These are phyloP conservation scores for Alosa sapidissima DNA, from an alignment of 2,797 vertebrate species.

Conservation along the genomic window DNA sequence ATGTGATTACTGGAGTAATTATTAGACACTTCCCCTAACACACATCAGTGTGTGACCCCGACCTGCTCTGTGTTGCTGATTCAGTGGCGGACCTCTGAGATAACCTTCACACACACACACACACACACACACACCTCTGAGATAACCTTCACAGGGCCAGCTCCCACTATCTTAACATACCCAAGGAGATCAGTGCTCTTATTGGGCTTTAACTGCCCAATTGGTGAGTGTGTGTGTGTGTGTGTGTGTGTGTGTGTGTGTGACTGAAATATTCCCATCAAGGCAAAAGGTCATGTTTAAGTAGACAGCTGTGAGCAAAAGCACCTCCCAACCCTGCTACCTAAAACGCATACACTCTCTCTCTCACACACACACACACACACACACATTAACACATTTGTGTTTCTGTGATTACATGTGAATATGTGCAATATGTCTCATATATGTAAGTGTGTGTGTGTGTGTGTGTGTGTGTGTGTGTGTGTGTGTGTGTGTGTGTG, in stretches of 20 bases:
- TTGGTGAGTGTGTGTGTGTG: slow-evolving; percentile 8
- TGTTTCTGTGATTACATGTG: no score
- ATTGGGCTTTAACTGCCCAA: neutral
- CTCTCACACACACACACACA: neutral
- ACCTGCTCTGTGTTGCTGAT: neutral
- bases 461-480: neutral
- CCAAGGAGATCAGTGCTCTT: neutral
- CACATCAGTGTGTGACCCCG: neutral
- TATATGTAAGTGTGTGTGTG: neutral
- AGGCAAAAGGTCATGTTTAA: slow-evolving; percentile 31
- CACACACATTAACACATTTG: no score
- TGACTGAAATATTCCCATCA: neutral
- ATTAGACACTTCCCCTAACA: neutral
- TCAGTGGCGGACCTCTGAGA: neutral
- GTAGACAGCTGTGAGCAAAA: slow-evolving; percentile 25
- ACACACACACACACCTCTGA: no score
- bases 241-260: slow-evolving; percentile 10
- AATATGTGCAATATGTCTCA: no score
- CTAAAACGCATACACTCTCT: neutral
- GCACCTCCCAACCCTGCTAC: slow-evolving; percentile 19
- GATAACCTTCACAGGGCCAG: no score
- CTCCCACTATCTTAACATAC: neutral
- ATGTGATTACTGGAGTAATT: neutral
- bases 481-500: neutral
- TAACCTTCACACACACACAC: neutral